A percentile compares a stretch with the other conserved stretches of the same genome.
Evolutionary conservation across 1,140 invertebrate genomes (phyloP).

Genomic region (Intoshia linei): DNA sequence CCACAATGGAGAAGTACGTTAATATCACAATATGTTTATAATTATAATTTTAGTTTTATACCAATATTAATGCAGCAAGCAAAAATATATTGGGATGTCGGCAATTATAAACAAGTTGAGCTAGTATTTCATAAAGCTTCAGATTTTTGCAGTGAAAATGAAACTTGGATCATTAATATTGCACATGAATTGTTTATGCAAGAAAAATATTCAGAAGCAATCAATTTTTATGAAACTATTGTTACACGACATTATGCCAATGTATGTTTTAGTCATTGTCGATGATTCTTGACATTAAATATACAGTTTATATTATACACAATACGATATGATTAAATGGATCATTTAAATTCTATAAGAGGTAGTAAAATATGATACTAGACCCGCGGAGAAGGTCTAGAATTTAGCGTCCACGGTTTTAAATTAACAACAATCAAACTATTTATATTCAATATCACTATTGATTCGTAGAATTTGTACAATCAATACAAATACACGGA

Average conservation of each 20-base stretch:
- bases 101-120: slow-evolving; percentile 49
- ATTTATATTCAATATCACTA: no score
- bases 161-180: slow-evolving; percentile 79
- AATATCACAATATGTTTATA: no score
- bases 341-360: no score
- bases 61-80: slow-evolving; percentile 92
- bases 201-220: slow-evolving; percentile 83
- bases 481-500: no score
- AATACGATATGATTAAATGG: no score
- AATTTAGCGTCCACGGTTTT: no score
- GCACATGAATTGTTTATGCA: slow-evolving; percentile 97
- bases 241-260: slow-evolving; percentile 81
- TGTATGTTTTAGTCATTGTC: slow-evolving; percentile 25
- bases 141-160: slow-evolving; percentile 84
- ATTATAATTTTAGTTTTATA: slow-evolving; percentile 29
- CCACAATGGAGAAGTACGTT: slow-evolving; percentile 33
- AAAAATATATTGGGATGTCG: slow-evolving; percentile 88
- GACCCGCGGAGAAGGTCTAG: no score
- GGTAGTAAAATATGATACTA: no score
- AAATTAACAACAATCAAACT: no score
- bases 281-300: no score
- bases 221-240: slow-evolving; percentile 85
- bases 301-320: no score
- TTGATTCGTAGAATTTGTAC: no score
- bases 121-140: slow-evolving; percentile 45